Evolutionary conservation across 2,113 vertebrate genomes (phyloP).

Genomic region (Paratilapia polleni): DNA sequence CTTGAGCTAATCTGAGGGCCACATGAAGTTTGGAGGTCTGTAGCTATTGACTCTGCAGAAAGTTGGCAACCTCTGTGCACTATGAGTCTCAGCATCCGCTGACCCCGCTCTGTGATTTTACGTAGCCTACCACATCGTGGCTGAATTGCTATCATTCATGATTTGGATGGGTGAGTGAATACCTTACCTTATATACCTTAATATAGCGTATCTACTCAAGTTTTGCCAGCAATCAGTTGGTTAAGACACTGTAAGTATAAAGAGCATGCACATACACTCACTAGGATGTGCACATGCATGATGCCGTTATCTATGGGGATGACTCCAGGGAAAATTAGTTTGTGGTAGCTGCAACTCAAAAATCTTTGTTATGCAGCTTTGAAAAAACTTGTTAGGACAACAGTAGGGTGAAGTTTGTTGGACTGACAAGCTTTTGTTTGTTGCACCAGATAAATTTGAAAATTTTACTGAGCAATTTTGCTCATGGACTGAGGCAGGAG

Average conservation of each 20-base stretch:
- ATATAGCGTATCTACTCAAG: not conserved
- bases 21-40: too few relatives aligned
- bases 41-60: too few relatives aligned
- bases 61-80: too few relatives aligned
- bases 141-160: too few relatives aligned
- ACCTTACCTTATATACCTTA: too few relatives aligned
- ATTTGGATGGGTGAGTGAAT: too few relatives aligned
- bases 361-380: not conserved
- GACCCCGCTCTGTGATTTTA: too few relatives aligned
- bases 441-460: not conserved
- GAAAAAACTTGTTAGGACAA: not conserved
- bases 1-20: too few relatives aligned
- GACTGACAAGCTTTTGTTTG: not conserved
- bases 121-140: too few relatives aligned
- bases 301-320: too few relatives aligned
- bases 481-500: not conserved
- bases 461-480: not conserved
- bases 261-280: not conserved
- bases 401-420: not conserved
- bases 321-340: not conserved
- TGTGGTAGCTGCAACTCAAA: not conserved
- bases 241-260: not conserved
- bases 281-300: not conserved
- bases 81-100: too few relatives aligned
- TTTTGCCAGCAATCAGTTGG: not conserved